Conservation (phyloP, 2,113 vertebrate species). For the Melanotaenia duboulayi region DNA sequence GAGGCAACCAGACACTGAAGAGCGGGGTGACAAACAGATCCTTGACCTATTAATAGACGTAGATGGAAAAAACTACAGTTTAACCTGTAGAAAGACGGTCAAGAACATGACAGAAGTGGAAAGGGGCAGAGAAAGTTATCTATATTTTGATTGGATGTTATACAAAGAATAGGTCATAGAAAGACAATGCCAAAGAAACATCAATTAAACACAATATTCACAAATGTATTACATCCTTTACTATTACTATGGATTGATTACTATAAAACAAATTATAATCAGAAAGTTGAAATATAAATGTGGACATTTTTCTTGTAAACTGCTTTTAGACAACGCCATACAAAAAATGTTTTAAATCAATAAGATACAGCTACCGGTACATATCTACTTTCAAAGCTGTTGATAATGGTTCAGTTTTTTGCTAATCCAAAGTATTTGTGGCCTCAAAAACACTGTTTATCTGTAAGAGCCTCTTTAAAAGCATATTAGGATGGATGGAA, state of each 20-base stretch:
- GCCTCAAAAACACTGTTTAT: not conserved
- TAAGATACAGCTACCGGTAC: not conserved
- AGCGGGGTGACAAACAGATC: constrained; percentile 74
- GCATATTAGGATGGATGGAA: not conserved
- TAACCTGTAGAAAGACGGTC: constrained; percentile 34
- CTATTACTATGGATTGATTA: no score
- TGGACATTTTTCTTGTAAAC: no score
- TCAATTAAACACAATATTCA: no score
- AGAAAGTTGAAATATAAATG: no score
- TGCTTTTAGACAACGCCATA: no score
- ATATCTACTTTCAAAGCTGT: not conserved
- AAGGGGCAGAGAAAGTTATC: constrained; percentile 5
- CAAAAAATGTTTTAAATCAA: no score
- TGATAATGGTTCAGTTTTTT: not conserved
- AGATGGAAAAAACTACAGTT: constrained; percentile 61
- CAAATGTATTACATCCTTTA: no score
- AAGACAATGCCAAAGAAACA: no score
- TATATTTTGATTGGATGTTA: not conserved
- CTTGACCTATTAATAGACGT: constrained; percentile 73
- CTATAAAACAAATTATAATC: no score
- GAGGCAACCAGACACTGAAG: constrained; percentile 77
- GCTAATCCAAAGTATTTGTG: not conserved
- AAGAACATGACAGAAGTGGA: constrained; percentile 14
- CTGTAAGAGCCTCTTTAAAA: not conserved
- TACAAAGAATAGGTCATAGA: no score